Conservation (phyloP, 1,140 invertebrate genomes). For the Procambarus clarkii region DNA sequence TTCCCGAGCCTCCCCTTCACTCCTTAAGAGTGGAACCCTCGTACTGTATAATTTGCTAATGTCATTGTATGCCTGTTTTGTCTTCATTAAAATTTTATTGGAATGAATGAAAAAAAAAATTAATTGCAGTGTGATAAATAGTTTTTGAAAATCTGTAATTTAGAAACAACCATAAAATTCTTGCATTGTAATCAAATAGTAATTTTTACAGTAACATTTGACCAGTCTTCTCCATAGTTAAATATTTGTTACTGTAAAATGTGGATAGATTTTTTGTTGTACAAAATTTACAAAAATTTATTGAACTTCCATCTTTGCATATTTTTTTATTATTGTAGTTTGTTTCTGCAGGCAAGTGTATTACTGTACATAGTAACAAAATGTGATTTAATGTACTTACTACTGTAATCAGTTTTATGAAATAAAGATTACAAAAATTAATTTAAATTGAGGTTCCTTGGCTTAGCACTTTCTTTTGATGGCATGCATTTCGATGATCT, state of each 20-base stretch:
- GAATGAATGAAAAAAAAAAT: neutral
- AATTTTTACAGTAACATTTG: neutral
- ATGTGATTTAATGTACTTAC: slow-evolving; percentile 56
- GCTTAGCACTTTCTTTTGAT: no score
- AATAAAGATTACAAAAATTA: slow-evolving; percentile 31
- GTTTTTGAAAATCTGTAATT: neutral
- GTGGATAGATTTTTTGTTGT: slow-evolving; percentile 4
- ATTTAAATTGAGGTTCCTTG: no score
- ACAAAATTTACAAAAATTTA: neutral
- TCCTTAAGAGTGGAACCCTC: neutral
- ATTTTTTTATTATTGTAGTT: slow-evolving; percentile 25
- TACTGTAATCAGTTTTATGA: slow-evolving; percentile 53
- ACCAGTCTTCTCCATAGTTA: neutral
- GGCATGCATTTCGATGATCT: no score
- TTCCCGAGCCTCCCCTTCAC: neutral
- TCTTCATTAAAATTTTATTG: slow-evolving; percentile 6
- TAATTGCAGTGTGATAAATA: neutral
- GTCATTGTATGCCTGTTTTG: slow-evolving; percentile 29
- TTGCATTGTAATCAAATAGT: neutral
- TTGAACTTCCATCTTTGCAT: slow-evolving; percentile 18
- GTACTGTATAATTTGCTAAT: slow-evolving; percentile 5
- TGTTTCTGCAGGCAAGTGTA: slow-evolving; percentile 43
- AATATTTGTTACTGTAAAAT: neutral
- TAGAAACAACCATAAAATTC: neutral
- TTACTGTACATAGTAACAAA: slow-evolving; percentile 52